These are phyloP conservation scores for Poecilia picta DNA, from an alignment of 2,797 vertebrate species.

Conservation along the genomic window DNA sequence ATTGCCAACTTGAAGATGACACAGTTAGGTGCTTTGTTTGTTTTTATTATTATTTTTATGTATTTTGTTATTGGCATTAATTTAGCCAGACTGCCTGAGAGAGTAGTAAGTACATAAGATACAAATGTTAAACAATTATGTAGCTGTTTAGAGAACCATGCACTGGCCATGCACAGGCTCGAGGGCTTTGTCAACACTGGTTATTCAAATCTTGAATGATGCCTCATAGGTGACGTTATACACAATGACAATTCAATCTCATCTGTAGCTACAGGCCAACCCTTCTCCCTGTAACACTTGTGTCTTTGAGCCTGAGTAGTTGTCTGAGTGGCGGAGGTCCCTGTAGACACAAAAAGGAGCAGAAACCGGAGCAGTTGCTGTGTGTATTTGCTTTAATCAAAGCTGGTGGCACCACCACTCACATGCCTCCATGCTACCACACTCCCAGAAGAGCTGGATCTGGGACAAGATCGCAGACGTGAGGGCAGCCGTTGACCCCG, in stretches of 20 bases:
- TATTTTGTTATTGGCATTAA: conserved; percentile 34
- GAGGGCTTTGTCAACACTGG: conserved; percentile 67
- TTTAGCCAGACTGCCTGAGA: conserved; percentile 36
- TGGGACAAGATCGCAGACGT: conserved; percentile 65
- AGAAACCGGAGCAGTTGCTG: conserved; percentile 66
- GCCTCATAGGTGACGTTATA: conserved; percentile 75
- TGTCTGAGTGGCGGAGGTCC: conserved; percentile 65
- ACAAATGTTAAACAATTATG: conserved; percentile 36
- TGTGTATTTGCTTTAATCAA: conserved; percentile 76
- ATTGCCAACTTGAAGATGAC: conserved; percentile 31
- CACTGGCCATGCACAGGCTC: conserved; percentile 64
- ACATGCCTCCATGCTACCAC: conserved; percentile 53
- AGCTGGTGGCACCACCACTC: conserved; percentile 65
- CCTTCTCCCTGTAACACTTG: conserved; percentile 54
- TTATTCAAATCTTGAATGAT: conserved; percentile 80
- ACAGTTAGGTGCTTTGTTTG: conserved; percentile 20
- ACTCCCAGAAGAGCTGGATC: conserved; percentile 64
- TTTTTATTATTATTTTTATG: conserved; percentile 17
- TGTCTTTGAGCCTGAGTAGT: conserved; percentile 63
- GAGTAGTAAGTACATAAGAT: conserved; percentile 34
- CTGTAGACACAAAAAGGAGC: conserved; percentile 55
- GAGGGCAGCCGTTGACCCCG: conserved; percentile 55
- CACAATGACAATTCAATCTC: conserved; percentile 80
- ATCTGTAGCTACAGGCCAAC: conserved; percentile 67
- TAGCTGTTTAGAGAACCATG: conserved; percentile 31